Evolutionary conservation across 2,113 vertebrate species (phyloP).

Genomic region (Aramus guarauna): DNA sequence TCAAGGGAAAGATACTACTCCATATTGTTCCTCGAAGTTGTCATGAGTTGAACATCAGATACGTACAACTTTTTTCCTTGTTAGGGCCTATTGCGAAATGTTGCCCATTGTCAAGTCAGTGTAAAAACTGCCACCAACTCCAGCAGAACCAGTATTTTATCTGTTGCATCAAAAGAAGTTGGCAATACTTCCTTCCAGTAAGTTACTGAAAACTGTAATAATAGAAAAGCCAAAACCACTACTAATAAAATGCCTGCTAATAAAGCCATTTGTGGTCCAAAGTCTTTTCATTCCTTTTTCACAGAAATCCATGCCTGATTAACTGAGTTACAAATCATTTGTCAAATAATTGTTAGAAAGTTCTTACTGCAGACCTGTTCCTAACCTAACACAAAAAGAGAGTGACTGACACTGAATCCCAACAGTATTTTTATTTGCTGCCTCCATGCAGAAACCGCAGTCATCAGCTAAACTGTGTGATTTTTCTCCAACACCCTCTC

Average conservation of each 20-base stretch:
- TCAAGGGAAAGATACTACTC: background rate
- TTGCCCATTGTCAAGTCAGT: background rate
- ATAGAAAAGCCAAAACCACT: background rate
- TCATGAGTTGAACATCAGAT: background rate
- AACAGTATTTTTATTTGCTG: background rate
- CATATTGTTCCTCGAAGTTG: background rate
- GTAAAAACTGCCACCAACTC: background rate
- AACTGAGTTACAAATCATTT: conserved; percentile 3
- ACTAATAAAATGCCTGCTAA: conserved; percentile 56
- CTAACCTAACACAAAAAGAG: background rate
- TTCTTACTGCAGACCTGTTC: background rate
- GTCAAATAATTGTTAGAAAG: background rate
- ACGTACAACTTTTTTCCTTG: background rate
- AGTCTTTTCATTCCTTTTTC: background rate
- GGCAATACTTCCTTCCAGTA: background rate
- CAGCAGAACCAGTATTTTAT: background rate
- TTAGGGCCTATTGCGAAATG: background rate
- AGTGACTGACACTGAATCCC: background rate
- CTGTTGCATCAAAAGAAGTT: background rate
- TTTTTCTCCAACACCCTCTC: background rate
- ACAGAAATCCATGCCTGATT: background rate
- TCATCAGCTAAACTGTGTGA: background rate
- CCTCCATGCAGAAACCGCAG: background rate
- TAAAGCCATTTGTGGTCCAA: conserved; percentile 1
- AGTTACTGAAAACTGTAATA: background rate